phyloP scores from a whole-genome alignment of 2,113 vertebrate genomes.

The Hiodon tergisus region DNA sequence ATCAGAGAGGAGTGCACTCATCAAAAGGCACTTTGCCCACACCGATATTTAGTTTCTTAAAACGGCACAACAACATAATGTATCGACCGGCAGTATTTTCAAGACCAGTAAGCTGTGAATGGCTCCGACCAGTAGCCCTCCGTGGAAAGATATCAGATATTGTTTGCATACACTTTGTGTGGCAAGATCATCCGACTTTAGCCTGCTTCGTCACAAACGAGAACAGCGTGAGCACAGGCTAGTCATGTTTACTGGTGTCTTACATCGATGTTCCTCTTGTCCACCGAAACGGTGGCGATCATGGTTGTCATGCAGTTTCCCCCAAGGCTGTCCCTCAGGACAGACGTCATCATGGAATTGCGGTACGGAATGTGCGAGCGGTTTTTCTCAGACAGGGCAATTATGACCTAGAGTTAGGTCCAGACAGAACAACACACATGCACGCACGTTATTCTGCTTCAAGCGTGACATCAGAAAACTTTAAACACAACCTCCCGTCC shows the following conservation, averaged over 20 bases:
- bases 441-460: not conserved
- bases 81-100: no score
- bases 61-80: no score
- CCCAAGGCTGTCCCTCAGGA: constrained; percentile 90
- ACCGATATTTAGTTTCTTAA: no score
- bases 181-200: no score
- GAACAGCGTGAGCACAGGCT: not conserved
- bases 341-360: constrained; percentile 96
- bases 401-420: constrained; percentile 76
- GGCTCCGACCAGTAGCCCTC: not conserved
- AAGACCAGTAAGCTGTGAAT: no score
- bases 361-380: constrained; percentile 89
- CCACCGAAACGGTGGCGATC: constrained; percentile 84
- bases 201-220: no score
- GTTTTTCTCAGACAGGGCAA: constrained; percentile 87
- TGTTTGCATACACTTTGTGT: no score
- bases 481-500: not conserved
- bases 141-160: not conserved
- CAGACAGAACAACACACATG: not conserved
- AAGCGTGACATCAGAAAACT: not conserved
- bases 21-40: no score
- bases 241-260: not conserved
- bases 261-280: constrained; percentile 80
- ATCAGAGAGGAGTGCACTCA: no score
- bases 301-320: constrained; percentile 97